Evolutionary conservation across 2,113 vertebrate species (phyloP), one percentile per base, ranked within the genome.

Genomic region (Ancistrus triradiatus): DNA sequence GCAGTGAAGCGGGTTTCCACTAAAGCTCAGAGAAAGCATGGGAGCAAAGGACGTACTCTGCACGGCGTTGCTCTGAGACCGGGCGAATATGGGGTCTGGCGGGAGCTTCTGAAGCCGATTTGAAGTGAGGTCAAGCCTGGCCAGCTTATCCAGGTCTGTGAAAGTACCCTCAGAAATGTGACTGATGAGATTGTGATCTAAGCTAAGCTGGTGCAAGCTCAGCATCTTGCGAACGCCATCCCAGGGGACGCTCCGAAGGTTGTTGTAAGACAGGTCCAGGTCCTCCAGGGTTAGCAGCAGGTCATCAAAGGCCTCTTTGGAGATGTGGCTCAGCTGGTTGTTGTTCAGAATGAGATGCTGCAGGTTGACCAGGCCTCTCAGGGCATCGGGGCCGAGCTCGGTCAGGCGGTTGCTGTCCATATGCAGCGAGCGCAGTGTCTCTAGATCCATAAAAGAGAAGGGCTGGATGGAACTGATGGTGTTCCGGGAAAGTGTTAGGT

Each of bases 281-380:
- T 98, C 96, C 75, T 98, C 96, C 46, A 98, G 53, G 0, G 96
- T 98, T 63, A 91, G 74, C 70, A 95, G 78, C 76, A 92, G 85
- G 64, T 98, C 96, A 59, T 97, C 95, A 56, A 98, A 95, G 66
- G 91, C 86, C 42, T 89, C 81, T 1, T 93, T 85, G 1, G 91
- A 88, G 47, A 98, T 91, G 49, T 67, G 81, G 15, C 70, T 91
- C 55, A 98, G 80, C 76, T 98, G 96, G 81, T 98, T 98, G 80
- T 97, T 98, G 83, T 98, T 98, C 51, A 98, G 86, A 35, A 98
- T 98, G 80, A 98, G 87, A 74, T 98, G 96, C 77, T 98, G 95
- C 57, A 98, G 87, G 80, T 97, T 98, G 73, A 94, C 79, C 59
- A 98, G 86, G 22, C 96, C 96, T 52, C 91, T 83, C 33, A 98